A percentile compares a stretch with the other conserved stretches of the same genome.
Evolutionary conservation across 2,113 vertebrate species (phyloP).

Genomic region (Nothobranchius kuhntae): DNA sequence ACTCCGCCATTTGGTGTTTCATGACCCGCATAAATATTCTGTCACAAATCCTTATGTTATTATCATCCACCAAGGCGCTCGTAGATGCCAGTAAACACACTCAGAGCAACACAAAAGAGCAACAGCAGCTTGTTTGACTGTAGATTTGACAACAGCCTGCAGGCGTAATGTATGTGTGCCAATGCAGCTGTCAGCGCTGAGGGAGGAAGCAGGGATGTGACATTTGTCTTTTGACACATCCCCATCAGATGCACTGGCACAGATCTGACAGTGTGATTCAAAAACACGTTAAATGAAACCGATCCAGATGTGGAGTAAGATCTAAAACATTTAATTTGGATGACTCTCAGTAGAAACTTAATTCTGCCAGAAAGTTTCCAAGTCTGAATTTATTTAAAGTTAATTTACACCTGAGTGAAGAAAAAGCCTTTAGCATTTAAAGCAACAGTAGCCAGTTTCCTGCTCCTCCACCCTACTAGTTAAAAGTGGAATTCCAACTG

Average conservation of each 20-base stretch:
- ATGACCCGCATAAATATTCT: conserved; percentile 65
- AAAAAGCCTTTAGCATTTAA: too few relatives aligned
- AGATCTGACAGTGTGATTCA: not conserved
- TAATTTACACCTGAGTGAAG: too few relatives aligned
- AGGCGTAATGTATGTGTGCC: conserved; percentile 47
- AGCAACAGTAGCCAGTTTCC: too few relatives aligned
- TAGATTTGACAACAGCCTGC: conserved; percentile 54
- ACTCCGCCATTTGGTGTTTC: conserved; percentile 65
- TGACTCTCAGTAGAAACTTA: not conserved
- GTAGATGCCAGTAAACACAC: conserved; percentile 37
- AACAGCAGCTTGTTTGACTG: conserved; percentile 40
- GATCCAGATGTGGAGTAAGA: not conserved
- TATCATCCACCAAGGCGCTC: conserved; percentile 54
- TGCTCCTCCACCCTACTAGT: too few relatives aligned
- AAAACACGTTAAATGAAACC: not conserved
- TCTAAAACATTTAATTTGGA: conserved; percentile 3
- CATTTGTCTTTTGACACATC: conserved; percentile 25
- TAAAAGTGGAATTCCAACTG: too few relatives aligned
- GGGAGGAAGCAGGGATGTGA: conserved; percentile 23
- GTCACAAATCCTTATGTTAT: conserved; percentile 72
- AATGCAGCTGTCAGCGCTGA: conserved; percentile 46
- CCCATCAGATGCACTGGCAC: conserved; percentile 21
- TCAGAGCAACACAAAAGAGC: conserved; percentile 29
- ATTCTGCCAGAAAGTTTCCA: not conserved
- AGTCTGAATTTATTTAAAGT: too few relatives aligned